These are phyloP conservation scores for Chesias legatella DNA, from an alignment of 2,888 invertebrate species.

Conservation along the genomic window DNA sequence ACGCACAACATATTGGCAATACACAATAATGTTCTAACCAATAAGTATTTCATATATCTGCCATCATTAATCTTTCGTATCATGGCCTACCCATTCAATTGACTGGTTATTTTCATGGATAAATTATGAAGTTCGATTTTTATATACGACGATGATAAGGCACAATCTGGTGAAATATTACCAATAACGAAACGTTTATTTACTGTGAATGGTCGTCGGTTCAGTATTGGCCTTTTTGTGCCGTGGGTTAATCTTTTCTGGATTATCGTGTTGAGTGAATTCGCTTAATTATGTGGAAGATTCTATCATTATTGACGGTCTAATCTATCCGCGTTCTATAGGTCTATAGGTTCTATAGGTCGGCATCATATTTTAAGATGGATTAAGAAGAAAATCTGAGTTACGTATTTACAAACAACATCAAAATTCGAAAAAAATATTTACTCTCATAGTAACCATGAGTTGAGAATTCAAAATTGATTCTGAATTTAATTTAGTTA, in stretches of 20 bases:
- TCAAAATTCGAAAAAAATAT: too few relatives aligned
- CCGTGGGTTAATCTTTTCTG: constrained; percentile 22
- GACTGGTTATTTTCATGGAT: constrained; percentile 50
- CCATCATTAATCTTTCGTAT: constrained; percentile 57
- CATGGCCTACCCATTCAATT: constrained; percentile 50
- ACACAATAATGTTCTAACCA: constrained; percentile 32
- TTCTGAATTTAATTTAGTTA: too few relatives aligned
- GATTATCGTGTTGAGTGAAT: constrained; percentile 27
- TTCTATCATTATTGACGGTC: constrained; percentile 4
- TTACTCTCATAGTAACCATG: too few relatives aligned
- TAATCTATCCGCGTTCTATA: not conserved
- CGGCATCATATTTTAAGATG: too few relatives aligned
- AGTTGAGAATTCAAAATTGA: too few relatives aligned
- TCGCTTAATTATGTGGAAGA: constrained; percentile 27
- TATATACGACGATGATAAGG: constrained; percentile 35
- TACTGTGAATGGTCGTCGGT: constrained; percentile 36
- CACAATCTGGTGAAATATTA: constrained; percentile 29
- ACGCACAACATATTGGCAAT: constrained; percentile 23
- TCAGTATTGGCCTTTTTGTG: constrained; percentile 22
- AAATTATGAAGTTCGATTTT: constrained; percentile 46
- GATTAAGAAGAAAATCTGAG: too few relatives aligned
- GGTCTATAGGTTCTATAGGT: too few relatives aligned
- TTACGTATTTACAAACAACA: too few relatives aligned
- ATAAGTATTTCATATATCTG: constrained; percentile 40
- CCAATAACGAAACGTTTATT: constrained; percentile 35